Conservation (phyloP, 1,140 invertebrate genomes). For the Rhizoglyphus robini region DNA sequence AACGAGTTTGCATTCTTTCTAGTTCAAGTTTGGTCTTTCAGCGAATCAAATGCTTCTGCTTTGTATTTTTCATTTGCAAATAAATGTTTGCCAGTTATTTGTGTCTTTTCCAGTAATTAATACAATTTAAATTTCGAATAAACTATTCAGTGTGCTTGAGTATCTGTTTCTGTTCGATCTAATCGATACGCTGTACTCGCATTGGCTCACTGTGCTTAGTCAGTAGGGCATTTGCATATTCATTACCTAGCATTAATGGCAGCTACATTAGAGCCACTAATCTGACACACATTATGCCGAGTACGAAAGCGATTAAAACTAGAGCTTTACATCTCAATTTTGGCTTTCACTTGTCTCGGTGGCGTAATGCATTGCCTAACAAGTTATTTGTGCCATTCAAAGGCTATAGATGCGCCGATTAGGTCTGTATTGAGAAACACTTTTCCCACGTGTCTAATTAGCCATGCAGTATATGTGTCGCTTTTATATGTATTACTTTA, state of each 20-base stretch:
- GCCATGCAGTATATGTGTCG: neutral
- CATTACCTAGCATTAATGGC: too few species aligned
- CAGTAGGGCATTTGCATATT: neutral
- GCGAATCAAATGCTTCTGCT: too few species aligned
- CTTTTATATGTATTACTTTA: too few species aligned
- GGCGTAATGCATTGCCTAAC: too few species aligned
- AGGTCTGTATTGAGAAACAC: neutral
- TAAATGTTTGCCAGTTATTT: too few species aligned
- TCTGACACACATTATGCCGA: neutral
- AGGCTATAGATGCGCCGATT: neutral
- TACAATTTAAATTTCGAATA: too few species aligned
- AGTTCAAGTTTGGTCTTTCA: too few species aligned
- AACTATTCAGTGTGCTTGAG: too few species aligned
- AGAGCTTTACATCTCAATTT: neutral
- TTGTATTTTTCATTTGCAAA: too few species aligned
- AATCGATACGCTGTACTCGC: neutral
- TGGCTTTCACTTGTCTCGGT: neutral
- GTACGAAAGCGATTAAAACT: neutral
- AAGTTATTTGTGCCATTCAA: neutral
- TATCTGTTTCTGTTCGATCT: neutral
- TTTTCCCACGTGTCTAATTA: slow-evolving; percentile 13
- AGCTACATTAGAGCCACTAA: neutral
- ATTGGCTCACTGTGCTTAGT: neutral
- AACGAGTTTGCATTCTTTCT: too few species aligned
- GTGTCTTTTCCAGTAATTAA: too few species aligned